Evolutionary conservation across 2,888 invertebrate genomes (phyloP), one percentile per base, ranked within the genome.

Genomic region (Labia minor): DNA sequence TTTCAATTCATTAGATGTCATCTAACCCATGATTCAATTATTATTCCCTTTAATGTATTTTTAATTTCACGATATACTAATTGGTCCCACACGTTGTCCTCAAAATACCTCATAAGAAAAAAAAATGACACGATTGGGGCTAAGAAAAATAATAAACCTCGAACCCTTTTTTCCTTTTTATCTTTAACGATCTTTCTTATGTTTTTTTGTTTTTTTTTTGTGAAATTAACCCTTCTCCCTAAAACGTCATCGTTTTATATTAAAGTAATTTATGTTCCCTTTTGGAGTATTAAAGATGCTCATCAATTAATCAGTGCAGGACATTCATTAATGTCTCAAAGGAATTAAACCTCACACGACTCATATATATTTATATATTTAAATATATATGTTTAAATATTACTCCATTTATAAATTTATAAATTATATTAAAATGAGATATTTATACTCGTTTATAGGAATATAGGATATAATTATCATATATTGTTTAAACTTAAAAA

Each of bases 1-100:
- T 49, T 49, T 49, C 49, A 49, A 49, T 49, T 49, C 49, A 49
- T 49, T 49, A 49, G 49, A 49, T 49, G 49, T 49, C 49, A 49
- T 49, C 49, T 49, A 49, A 3, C 49, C 49, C 14, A 11, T 3
- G 49, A 49, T 49, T 49, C 49, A 49, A 49, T 49, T 49, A 49
- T 49, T 49, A 49, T 49, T 14, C 3, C 3, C 49, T 49, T 49
- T 49, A 49, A 49, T 49, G 49, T 14, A 49, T 49, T 49, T 49
- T 49, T 49, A 49, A 49, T 49, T 49, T 49, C 49, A 49, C 49
- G 26, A 26, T 8, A 26, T 26, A 11, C 49, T 49, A 49, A 49
- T 49, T 49, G 49, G 49, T 49, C 49, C 49, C 49, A 26, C 26
- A 26, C 26, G n/a, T n/a, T n/a, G n/a, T n/a, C n/a, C n/a, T n/a